Base-by-base conservation (phyloP, 2,113 vertebrate species). In the Lota lota region DNA sequence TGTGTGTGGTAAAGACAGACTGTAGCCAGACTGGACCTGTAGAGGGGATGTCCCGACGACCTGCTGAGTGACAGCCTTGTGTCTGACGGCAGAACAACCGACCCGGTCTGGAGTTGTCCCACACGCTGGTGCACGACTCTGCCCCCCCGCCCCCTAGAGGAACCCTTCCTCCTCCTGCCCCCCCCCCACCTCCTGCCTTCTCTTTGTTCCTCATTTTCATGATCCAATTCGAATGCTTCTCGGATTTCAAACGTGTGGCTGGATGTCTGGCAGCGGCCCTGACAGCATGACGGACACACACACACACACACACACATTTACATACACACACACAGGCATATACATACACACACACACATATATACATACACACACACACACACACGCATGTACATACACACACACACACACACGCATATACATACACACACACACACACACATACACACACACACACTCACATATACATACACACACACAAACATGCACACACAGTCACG, bases 191-290 rank as follows among this genome's bases (percentile, higher is more conserved):
- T 61, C 66, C 68, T 10, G 11, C 67, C 62, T 79, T 61, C 65
- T 68, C 61, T 75, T 76, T 77, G 59, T 82, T 78, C 72, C 53
- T 80, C 69, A 68, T 80, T 81, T 82, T 70, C 75, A 77, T 77
- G 66, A 83, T 84, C 82, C 81, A 79, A 77, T 89, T 88, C 78
- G 89, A 81, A 77, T 70, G 83, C 73, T 77, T 86, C 83, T 92
- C 84, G 67, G 40, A 85, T 92, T 92, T 92, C 90, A 91, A 91
- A 91, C 76, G 59, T 70, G 77, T 71, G 80, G 65, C 80, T 85
- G 76, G 85, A 85, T 82, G 83, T 79, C 75, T 83, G 65, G 28
- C 83, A 79, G 81, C 78, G 81, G 79, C 80, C 75, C 73, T 72
- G 84, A 79, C 81, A 85, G 83, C 76, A 64, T 84, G 80, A 87